Conservation (phyloP, 2,113 vertebrate genomes). For the Tragelaphus strepsiceros region DNA sequence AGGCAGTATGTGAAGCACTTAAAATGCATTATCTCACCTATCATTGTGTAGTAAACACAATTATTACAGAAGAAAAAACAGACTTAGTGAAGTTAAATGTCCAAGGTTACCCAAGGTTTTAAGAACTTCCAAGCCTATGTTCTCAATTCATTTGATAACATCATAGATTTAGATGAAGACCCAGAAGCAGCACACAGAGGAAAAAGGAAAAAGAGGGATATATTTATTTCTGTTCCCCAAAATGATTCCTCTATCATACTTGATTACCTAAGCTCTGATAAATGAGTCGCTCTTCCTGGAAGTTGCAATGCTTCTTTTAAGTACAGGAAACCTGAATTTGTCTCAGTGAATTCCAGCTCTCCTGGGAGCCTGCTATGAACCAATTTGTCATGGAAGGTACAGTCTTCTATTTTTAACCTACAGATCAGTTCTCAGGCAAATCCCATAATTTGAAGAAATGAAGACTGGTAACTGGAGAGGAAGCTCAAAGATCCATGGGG, state of each 20-base stretch:
- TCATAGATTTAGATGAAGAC: background rate
- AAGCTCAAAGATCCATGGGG: background rate
- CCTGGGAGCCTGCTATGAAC: background rate
- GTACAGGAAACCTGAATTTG: conserved; percentile 25
- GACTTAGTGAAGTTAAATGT: background rate
- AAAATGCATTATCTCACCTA: background rate
- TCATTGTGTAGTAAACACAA: background rate
- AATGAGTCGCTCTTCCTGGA: background rate
- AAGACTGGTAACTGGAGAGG: background rate
- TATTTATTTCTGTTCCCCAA: background rate
- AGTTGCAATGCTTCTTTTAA: background rate
- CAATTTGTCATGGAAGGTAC: background rate
- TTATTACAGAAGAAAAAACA: background rate
- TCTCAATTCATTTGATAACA: background rate
- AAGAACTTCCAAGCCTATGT: background rate
- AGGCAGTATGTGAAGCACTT: background rate
- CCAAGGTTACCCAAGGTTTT: background rate
- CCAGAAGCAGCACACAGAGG: background rate
- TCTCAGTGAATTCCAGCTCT: background rate
- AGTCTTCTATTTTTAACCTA: conserved; percentile 19
- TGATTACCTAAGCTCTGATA: background rate
- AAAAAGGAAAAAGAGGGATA: background rate
- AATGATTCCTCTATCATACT: background rate
- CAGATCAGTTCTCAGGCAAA: background rate
- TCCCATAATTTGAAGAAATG: background rate